phyloP scores from a whole-genome alignment of 2,888 invertebrate genomes.

The Monopis laevigella region DNA sequence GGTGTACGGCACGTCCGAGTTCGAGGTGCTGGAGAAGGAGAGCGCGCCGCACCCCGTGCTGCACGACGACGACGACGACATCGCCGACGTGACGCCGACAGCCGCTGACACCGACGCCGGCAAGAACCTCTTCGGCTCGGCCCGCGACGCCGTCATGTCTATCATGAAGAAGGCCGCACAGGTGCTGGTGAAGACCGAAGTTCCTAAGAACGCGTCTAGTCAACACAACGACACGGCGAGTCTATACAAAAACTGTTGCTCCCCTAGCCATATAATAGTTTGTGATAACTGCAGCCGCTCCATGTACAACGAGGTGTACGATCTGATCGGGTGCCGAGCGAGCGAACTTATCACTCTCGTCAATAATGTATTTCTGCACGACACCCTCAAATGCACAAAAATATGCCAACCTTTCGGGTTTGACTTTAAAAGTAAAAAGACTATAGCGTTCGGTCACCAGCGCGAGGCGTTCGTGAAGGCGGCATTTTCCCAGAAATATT shows the following conservation, averaged over 20 bases:
- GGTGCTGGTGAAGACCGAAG: slow-evolving; percentile 79
- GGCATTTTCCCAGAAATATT: slow-evolving; percentile 72
- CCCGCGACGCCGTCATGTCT: slow-evolving; percentile 89
- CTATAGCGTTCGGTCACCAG: slow-evolving; percentile 53
- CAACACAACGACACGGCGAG: slow-evolving; percentile 52
- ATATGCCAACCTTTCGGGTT: slow-evolving; percentile 71
- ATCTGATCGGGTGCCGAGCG: slow-evolving; percentile 76
- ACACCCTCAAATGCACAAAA: slow-evolving; percentile 69
- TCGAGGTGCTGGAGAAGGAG: slow-evolving; percentile 87
- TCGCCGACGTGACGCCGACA: slow-evolving; percentile 62
- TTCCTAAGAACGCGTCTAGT: slow-evolving; percentile 67
- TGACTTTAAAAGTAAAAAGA: slow-evolving; percentile 68
- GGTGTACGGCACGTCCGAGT: slow-evolving; percentile 93
- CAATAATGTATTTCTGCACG: slow-evolving; percentile 66
- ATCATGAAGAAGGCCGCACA: slow-evolving; percentile 93
- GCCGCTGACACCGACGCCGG: slow-evolving; percentile 60
- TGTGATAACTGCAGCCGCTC: slow-evolving; percentile 80
- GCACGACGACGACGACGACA: slow-evolving; percentile 73
- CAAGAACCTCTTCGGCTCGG: slow-evolving; percentile 84
- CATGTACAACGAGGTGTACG: slow-evolving; percentile 76
- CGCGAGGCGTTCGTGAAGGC: slow-evolving; percentile 69
- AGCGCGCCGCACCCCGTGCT: slow-evolving; percentile 72
- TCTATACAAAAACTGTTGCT: slow-evolving; percentile 69
- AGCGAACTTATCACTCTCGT: slow-evolving; percentile 69
- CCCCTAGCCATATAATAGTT: slow-evolving; percentile 77